Evolutionary conservation across 2,888 invertebrate species (phyloP).

Genomic region (Patella ulyssiponensis): DNA sequence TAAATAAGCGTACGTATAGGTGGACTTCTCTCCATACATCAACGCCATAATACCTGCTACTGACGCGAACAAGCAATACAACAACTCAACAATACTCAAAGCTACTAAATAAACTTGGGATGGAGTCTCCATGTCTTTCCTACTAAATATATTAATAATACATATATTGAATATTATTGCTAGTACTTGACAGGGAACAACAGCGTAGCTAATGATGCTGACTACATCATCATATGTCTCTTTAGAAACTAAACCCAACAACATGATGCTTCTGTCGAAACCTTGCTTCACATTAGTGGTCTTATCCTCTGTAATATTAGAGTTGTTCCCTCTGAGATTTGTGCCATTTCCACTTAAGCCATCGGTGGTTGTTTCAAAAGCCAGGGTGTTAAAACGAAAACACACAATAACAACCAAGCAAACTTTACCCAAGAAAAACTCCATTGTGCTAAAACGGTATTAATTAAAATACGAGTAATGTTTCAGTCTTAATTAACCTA

Average conservation of each 20-base stretch:
- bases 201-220: background rate
- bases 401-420: too few relatives aligned
- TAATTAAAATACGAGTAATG: too few relatives aligned
- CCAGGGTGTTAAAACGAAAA: too few relatives aligned
- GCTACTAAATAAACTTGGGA: background rate
- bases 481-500: too few relatives aligned
- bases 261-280: too few relatives aligned
- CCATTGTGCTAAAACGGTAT: too few relatives aligned
- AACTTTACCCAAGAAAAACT: too few relatives aligned
- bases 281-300: too few relatives aligned
- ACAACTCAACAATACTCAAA: background rate
- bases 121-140: background rate
- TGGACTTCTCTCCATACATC: background rate
- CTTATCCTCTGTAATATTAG: too few relatives aligned
- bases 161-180: background rate
- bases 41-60: background rate
- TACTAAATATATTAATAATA: background rate
- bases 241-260: background rate
- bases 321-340: too few relatives aligned
- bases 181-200: background rate
- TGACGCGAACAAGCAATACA: background rate
- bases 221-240: background rate
- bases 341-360: too few relatives aligned
- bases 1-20: background rate
- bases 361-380: too few relatives aligned